Base-by-base conservation (phyloP, 2,113 vertebrate genomes). In the Alethe castanea region DNA sequence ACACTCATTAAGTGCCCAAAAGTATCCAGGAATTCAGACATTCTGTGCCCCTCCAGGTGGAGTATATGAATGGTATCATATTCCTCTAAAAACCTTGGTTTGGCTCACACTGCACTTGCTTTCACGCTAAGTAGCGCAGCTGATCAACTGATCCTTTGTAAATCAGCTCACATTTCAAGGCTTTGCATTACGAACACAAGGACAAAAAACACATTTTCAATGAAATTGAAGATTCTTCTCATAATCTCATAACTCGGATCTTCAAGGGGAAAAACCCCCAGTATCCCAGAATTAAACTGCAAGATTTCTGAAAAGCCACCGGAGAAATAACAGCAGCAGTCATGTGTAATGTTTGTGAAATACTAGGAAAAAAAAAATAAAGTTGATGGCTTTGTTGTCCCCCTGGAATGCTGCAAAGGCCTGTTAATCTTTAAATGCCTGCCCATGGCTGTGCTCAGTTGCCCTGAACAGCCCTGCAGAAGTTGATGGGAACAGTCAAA, bases 351-450 rank as follows among this genome's bases (percentile, higher is more conserved):
- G 6, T 35, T 23, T 36, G 24, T n/a, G 31, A 47, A 83, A 70
- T 44, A 38, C 18, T 52, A 44, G 19, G 11, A 45, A 45, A 3
- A 35, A 24, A 56, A 44, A 60, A 40, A 44, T 5, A 17, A 35
- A 5, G 33, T 64, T 52, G 31, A 50, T 91, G 65, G 24, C 52
- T 94, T 59, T 86, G 57, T 94, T 36, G 10, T 57, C 28, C n/a
- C 57, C 22, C 33, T 47, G 80, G 87, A 88, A 87, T 62, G 47
- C 48, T 16, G n/a, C 11, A 5, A 74, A 60, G 36, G 28, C 48
- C 66, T 72, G 96, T 97, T 97, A 97, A 97, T 97, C 65, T 94
- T 97, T 96, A 97, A 97, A 76, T 8, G 0, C 48, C 83, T 82
- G 38, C 36, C 35, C 22, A 12, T 23, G 48, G 38, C 84, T 76